Evolutionary conservation across 2,113 vertebrate genomes (phyloP).

Genomic region (Hipposideros armiger): DNA sequence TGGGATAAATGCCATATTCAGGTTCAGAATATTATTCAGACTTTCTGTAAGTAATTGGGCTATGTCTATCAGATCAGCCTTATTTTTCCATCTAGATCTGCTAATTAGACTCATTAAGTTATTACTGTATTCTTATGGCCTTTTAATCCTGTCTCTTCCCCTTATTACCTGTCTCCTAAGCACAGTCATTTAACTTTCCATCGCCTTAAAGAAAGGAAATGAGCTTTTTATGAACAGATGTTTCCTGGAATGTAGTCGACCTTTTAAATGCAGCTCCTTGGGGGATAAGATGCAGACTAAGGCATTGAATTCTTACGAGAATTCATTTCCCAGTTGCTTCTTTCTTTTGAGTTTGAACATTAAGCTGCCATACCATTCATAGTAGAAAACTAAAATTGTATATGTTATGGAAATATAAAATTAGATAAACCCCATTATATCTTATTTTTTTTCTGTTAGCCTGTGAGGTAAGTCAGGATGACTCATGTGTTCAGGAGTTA

Average conservation of each 20-base stretch:
- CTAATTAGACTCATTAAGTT: constrained; percentile 58
- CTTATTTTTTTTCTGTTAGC: neutral
- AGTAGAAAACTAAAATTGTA: neutral
- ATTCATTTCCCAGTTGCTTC: neutral
- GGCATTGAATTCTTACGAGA: neutral
- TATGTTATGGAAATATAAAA: neutral
- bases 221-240: constrained; percentile 33
- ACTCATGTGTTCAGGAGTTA: neutral
- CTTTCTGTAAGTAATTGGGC: constrained; percentile 39
- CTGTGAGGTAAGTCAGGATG: neutral
- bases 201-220: constrained; percentile 53
- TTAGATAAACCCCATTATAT: neutral
- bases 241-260: neutral
- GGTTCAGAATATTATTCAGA: neutral
- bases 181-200: constrained; percentile 49
- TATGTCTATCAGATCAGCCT: neutral
- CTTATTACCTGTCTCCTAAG: constrained; percentile 25
- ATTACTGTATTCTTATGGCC: neutral
- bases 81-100: neutral
- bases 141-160: constrained; percentile 55
- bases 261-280: neutral
- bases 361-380: neutral
- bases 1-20: neutral
- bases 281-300: neutral
- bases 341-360: neutral